These are phyloP conservation scores for Ranitomeya variabilis DNA, from an alignment of 2,113 vertebrate genomes.

Conservation along the genomic window DNA sequence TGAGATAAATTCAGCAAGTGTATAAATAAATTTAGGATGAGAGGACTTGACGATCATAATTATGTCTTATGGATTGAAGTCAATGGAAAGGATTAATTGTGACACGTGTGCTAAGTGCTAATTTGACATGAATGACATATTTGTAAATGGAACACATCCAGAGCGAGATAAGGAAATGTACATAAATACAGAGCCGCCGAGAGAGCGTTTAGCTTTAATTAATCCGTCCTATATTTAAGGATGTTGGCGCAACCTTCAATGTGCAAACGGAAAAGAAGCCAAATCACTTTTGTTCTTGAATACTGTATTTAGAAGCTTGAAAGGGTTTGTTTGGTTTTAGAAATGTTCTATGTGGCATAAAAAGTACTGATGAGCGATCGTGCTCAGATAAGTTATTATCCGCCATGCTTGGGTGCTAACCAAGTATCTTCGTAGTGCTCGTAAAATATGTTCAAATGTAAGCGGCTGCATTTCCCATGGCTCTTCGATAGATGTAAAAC, in stretches of 20 bases:
- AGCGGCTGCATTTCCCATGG: no score
- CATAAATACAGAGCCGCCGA: not conserved
- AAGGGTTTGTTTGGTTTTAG: not conserved
- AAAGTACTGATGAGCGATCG: no score
- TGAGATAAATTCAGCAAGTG: constrained; percentile 1
- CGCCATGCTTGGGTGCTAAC: no score
- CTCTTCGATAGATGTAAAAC: no score
- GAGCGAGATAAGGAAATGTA: not conserved
- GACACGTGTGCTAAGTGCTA: constrained; percentile 22
- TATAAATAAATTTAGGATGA: constrained; percentile 34
- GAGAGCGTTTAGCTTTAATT: not conserved
- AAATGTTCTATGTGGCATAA: no score
- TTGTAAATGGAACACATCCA: not conserved
- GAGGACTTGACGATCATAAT: constrained; percentile 29
- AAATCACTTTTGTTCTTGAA: not conserved
- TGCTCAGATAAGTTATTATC: no score
- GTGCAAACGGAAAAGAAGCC: not conserved
- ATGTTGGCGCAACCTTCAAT: not conserved
- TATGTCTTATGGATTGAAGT: constrained; percentile 28
- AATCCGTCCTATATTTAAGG: not conserved
- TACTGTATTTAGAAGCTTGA: not conserved
- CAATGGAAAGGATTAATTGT: constrained; percentile 19
- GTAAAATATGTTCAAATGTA: no score
- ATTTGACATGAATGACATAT: constrained; percentile 13
- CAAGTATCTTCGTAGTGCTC: no score